A percentile compares a stretch with the other conserved stretches of the same genome.
Conservation (phyloP, 1,140 invertebrate species). For the Drosophila orosa region DNA sequence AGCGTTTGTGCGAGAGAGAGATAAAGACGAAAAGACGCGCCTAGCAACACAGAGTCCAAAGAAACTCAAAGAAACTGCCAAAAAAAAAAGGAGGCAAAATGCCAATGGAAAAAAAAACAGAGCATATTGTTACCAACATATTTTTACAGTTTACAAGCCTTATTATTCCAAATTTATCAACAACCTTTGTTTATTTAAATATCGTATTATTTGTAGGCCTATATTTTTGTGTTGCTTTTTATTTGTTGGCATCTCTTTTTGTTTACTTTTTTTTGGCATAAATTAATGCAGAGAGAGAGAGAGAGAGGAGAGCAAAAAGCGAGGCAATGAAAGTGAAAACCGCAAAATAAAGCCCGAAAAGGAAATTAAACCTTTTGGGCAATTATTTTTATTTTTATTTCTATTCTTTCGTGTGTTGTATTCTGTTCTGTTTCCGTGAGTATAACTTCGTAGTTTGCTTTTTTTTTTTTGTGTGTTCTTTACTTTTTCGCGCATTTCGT, state of each 20-base stretch:
- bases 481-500: slow-evolving; percentile 27
- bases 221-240: background rate
- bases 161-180: background rate
- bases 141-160: background rate
- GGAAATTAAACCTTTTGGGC: slow-evolving; percentile 14
- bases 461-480: slow-evolving; percentile 28
- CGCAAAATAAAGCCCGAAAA: background rate
- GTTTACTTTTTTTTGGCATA: slow-evolving; percentile 9
- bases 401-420: background rate
- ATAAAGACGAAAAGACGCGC: slow-evolving; percentile 52
- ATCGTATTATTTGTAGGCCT: background rate
- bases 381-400: background rate
- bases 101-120: background rate
- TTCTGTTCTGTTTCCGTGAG: slow-evolving; percentile 12
- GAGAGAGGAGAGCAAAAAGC: background rate
- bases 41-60: slow-evolving; percentile 53
- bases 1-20: slow-evolving; percentile 5
- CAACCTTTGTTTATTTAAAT: background rate
- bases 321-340: slow-evolving; percentile 23
- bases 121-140: slow-evolving; percentile 3
- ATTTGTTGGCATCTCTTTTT: background rate
- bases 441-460: slow-evolving; percentile 20
- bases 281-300: background rate
- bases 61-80: slow-evolving; percentile 23
- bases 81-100: background rate